Conservation (phyloP, 30 jellyfish, hydroid and myxozoan species). For the Cassiopea andromeda region DNA sequence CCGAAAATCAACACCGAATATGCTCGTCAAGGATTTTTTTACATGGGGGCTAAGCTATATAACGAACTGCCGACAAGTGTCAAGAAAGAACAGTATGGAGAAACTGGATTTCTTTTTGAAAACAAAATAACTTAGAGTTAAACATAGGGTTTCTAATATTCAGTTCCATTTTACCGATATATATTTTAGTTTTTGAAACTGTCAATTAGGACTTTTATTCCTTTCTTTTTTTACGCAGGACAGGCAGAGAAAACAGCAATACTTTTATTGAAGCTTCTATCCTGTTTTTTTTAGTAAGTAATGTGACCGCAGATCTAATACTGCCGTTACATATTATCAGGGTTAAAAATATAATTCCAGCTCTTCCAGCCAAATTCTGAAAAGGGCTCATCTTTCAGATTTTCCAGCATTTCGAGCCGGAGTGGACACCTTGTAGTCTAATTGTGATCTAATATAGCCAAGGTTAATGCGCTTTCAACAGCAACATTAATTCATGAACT, state of each 20-base stretch:
- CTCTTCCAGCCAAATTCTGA: too few relatives aligned
- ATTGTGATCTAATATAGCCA: too few relatives aligned
- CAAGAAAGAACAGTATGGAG: conserved; percentile 13
- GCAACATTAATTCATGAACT: too few relatives aligned
- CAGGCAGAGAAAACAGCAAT: conserved; percentile 21
- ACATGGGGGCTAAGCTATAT: background rate
- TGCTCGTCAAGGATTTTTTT: background rate
- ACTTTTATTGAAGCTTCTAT: background rate
- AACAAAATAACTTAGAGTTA: background rate
- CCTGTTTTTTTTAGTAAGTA: too few relatives aligned
- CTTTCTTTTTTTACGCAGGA: conserved; percentile 41
- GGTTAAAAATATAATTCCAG: too few relatives aligned
- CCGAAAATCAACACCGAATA: conserved; percentile 17
- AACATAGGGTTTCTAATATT: background rate
- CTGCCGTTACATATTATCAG: too few relatives aligned
- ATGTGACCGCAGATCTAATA: too few relatives aligned
- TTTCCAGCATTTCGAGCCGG: too few relatives aligned
- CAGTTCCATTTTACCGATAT: background rate
- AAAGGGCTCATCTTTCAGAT: too few relatives aligned
- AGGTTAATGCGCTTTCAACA: too few relatives aligned
- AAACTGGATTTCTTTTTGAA: conserved; percentile 8
- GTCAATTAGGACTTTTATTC: background rate
- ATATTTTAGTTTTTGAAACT: background rate
- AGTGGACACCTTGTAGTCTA: too few relatives aligned
- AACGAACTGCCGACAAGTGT: background rate